Conservation (phyloP, 2,113 vertebrate species). For the Atherinomorus stipes region DNA sequence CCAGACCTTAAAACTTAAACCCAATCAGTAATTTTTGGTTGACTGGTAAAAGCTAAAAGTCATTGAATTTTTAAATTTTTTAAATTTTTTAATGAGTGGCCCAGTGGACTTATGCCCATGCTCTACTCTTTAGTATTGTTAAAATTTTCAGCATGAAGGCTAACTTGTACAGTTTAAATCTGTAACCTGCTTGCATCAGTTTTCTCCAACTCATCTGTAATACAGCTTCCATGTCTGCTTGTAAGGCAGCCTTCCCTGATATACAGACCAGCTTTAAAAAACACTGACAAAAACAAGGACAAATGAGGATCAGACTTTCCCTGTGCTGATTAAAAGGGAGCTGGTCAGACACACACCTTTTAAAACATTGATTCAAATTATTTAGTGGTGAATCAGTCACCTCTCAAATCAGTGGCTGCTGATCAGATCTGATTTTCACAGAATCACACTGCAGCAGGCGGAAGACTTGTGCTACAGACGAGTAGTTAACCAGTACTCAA, state of each 20-base stretch:
- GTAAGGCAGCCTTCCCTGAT: slow-evolving; percentile 1
- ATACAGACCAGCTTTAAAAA: slow-evolving; percentile 24
- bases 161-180: slow-evolving; percentile 21
- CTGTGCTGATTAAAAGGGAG: slow-evolving; percentile 41
- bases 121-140: not conserved
- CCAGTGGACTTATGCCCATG: not conserved
- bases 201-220: slow-evolving; percentile 48
- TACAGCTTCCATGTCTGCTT: slow-evolving; percentile 33
- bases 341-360: slow-evolving; percentile 13
- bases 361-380: slow-evolving; percentile 16
- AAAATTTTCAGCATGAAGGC: not conserved
- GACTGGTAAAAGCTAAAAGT: not conserved
- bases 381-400: slow-evolving; percentile 37
- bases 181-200: slow-evolving; percentile 44
- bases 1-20: not conserved
- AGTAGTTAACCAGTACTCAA: not conserved
- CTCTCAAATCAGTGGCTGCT: no score
- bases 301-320: slow-evolving; percentile 1
- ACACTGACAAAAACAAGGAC: slow-evolving; percentile 37
- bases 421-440: no score
- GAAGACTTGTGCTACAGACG: slow-evolving; percentile 15
- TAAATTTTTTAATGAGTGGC: not conserved
- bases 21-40: not conserved
- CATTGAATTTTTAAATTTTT: no score
- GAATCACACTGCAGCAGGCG: no score